Evolutionary conservation across 92 coral and sea anemone genomes (phyloP).

Genomic region (Siderastrea siderea): DNA sequence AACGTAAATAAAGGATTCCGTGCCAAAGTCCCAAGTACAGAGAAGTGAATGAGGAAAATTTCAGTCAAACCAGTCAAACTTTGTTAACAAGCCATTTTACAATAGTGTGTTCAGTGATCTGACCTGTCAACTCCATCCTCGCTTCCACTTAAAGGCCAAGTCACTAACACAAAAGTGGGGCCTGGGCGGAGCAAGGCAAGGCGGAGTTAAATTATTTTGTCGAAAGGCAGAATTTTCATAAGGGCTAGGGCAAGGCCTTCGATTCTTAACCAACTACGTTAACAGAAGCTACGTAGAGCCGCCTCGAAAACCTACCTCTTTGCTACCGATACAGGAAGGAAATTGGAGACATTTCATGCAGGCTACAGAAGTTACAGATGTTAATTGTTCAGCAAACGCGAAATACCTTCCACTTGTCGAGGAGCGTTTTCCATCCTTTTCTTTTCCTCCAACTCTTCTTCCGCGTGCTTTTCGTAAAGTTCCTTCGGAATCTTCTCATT

Average conservation of each 20-base stretch:
- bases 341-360: too few relatives aligned
- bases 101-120: too few relatives aligned
- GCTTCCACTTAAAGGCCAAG: too few relatives aligned
- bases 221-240: too few relatives aligned
- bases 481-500: conserved; percentile 39
- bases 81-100: too few relatives aligned
- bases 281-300: too few relatives aligned
- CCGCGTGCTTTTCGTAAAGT: conserved; percentile 19
- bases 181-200: background rate
- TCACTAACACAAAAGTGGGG: background rate
- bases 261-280: too few relatives aligned
- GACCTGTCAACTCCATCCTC: too few relatives aligned
- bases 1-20: too few relatives aligned
- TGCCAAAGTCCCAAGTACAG: too few relatives aligned
- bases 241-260: too few relatives aligned
- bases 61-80: too few relatives aligned
- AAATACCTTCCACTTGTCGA: conserved; percentile 22
- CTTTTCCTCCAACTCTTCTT: conserved; percentile 34
- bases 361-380: background rate
- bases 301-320: background rate
- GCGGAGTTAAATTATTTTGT: background rate
- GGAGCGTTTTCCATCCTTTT: background rate
- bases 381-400: background rate
- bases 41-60: background rate
- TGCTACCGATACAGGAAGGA: background rate